Evolutionary conservation across 2,113 vertebrate species (phyloP).

Genomic region (Elgaria multicarinata): DNA sequence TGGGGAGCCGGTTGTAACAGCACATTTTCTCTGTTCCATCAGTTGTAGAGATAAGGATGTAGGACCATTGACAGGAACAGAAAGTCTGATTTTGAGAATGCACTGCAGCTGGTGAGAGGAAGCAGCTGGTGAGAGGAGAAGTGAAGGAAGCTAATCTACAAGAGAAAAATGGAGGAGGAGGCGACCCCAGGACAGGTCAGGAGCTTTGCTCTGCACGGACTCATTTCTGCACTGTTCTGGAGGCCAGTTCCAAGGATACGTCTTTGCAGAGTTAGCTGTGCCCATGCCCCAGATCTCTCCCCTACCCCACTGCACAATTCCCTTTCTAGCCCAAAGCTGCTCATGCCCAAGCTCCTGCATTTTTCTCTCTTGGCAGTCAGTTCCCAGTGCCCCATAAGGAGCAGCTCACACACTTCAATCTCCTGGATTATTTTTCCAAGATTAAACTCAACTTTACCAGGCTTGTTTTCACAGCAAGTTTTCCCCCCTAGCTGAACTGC

Average conservation of each 20-base stretch:
- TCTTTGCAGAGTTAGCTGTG: neutral
- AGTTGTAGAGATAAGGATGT: neutral
- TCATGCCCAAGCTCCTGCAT: neutral
- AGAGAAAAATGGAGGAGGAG: neutral
- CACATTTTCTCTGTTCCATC: neutral
- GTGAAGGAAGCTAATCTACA: fast-evolving
- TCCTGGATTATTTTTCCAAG: neutral
- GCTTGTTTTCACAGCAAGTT: fast-evolving
- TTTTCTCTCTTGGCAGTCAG: neutral
- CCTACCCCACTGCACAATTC: neutral
- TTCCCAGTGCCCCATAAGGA: neutral
- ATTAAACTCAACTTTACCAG: fast-evolving
- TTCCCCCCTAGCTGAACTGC: neutral
- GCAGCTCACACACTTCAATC: neutral
- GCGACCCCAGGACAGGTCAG: conserved; percentile 15
- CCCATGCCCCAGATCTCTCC: neutral
- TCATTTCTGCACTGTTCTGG: conserved; percentile 15
- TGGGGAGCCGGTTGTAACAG: neutral
- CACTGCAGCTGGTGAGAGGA: neutral
- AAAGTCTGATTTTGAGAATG: fast-evolving
- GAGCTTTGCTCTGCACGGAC: neutral
- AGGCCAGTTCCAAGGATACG: neutral
- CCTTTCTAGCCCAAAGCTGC: neutral
- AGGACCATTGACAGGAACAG: neutral
- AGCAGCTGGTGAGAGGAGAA: fast-evolving